These are phyloP conservation scores for Erethizon dorsatum DNA, from an alignment of 2,797 vertebrate genomes.

Conservation along the genomic window DNA sequence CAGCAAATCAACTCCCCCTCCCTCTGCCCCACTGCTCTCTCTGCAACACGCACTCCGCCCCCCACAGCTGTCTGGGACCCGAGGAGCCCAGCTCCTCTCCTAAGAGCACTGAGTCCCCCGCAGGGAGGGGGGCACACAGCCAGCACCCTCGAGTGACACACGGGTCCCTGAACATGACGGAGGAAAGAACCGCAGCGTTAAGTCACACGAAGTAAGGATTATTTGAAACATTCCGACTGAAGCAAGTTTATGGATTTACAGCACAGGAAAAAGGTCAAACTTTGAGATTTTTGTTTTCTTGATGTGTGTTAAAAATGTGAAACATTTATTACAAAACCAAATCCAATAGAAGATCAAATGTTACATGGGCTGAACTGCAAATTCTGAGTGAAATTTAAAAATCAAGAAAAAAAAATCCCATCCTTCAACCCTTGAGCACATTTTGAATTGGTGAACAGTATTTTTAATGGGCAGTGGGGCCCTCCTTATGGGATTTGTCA, in stretches of 20 bases:
- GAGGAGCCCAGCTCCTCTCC: not conserved
- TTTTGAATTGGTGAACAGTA: not conserved
- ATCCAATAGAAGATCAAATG: not conserved
- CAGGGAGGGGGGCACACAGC: not conserved
- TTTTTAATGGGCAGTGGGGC: not conserved
- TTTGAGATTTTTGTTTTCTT: not conserved
- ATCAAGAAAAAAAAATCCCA: not conserved
- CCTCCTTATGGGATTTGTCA: not conserved
- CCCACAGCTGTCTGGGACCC: not conserved
- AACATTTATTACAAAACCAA: not conserved
- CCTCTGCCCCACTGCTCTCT: not conserved
- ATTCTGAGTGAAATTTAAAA: not conserved
- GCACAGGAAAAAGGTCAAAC: fast-evolving
- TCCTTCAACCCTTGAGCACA: not conserved
- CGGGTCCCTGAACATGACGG: not conserved
- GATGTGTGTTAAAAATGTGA: not conserved
- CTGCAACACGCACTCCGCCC: too few relatives aligned
- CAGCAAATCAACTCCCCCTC: not conserved
- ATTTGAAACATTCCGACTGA: fast-evolving
- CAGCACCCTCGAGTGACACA: not conserved
- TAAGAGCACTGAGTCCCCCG: not conserved
- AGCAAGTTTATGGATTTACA: not conserved
- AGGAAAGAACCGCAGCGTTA: not conserved
- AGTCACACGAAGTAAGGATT: fast-evolving
- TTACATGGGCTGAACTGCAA: not conserved